Evolutionary conservation across 1,140 invertebrate genomes (phyloP), one percentile per base, ranked within the genome.

Genomic region (Pararge aegeria): DNA sequence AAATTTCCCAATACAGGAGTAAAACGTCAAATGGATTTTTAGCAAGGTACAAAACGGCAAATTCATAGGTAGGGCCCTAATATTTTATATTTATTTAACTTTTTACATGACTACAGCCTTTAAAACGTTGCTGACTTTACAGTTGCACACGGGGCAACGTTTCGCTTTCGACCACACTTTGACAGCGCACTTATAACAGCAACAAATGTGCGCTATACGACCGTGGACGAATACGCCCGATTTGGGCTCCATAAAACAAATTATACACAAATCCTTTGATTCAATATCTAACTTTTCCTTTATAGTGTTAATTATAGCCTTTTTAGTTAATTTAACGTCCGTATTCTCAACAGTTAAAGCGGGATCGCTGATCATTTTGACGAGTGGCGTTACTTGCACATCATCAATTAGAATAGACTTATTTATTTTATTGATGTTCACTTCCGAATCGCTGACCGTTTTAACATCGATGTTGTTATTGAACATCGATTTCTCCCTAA

Each of bases 181-280:
- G 27, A 93, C 83, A 0, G 93, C 92, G 70, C 94, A 95, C 56
- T 90, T 91, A 70, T 94, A 95, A 75, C 94, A 95, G 63, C 93
- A 94, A 71, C 92, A 94, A 27, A 93, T 92, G 64, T 95, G 94
- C 0, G 89, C 91, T 38, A 91, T 92, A 9, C 90, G 90, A 0
- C 92, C 92, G 68, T 95, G 94, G 1, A 93, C 90, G 68, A 94
- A 94, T 10, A 92, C 91, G 3, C 92, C 92, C 55, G 94, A 92
- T 70, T 94, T 94, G 0, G 93, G 93, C 20, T 89, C 90, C 0
- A 80, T 71, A 4, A 90, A 88, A 68, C 94, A 94, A 21, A 92
- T 87, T 16, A 93, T 91, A 75, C 94, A 94, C 70, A 90, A 64
- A 57, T 83, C 85, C 61, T 68, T 73, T 2, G 46, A 13, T 0